Evolutionary conservation across 2,797 vertebrate genomes (phyloP), one percentile per base, ranked within the genome.

Genomic region (Brachyrhaphis roseni): DNA sequence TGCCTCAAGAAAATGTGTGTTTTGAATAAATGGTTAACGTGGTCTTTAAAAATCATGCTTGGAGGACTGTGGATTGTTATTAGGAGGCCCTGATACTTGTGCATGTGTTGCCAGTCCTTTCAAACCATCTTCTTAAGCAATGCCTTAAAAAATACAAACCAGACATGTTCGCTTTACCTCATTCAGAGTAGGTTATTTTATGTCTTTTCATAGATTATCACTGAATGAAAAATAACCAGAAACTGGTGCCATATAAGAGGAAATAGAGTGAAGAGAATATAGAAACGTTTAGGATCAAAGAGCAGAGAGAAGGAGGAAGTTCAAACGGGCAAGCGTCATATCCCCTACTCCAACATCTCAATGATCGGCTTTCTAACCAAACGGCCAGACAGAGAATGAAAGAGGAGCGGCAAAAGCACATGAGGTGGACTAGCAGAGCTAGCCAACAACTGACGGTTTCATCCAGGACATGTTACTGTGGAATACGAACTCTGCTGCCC

Each of bases 51-150:
- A 79, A 72, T 72, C 72, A 43, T 68, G 66, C 15, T 39, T 59
- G 20, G 77, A 75, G 49, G 72, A 66, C 45, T 66, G 36, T 53
- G 36, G 31, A 57, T n/a, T 47, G 55, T 75, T 36, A n/a, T 64
- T 41, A 62, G 74, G 68, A 62, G 75, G 41, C 79, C 45, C n/a
- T 11, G 4, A 74, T 64, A 36, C 41, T 28, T 75, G 36, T 20
- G 12, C 79, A 83, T 28, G 12, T 79, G 74, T 84, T 47, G 5
- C 46, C 31, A 36, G 36, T 71, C 46, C 20, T 39, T 79, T 28
- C 49, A 46, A 7, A n/a, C 8, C 15, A 23, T 36, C 36, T 51
- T 74, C 49, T 72, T 15, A 72, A 46, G 13, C 26, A 43, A 43
- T 12, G 23, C 11, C 8, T 41, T 43, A 62, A 45, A 18, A n/a